Evolutionary conservation across 2,797 vertebrate species (phyloP), one percentile per base, ranked within the genome.

Genomic region (Gymnothorax reevesii): DNA sequence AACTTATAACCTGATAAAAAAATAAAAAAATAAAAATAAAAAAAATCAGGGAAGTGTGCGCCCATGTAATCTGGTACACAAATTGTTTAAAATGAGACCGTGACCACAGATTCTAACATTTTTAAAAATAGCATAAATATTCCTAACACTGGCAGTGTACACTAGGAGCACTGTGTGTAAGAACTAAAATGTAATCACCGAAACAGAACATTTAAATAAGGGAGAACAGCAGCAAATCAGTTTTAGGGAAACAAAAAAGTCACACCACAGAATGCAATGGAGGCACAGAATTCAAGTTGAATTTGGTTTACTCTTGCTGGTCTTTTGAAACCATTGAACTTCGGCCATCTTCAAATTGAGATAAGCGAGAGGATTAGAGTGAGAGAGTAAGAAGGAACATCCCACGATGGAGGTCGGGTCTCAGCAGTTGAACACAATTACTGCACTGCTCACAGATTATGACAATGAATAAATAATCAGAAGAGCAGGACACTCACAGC

Each of bases 271-370:
- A 49, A 71, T 13, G 15, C 12, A 73, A 54, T 83, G 84, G 88
- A 90, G 57, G 84, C 27, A n/a, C 33, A 33, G 69, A n/a, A 64
- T 13, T 13, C 62, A 84, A 54, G n/a, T 66, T 86, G 87, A 87
- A 54, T 88, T 89, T 73, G 83, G 89, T 88, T 89, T 86, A 88
- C 86, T 88, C 89, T 92, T 88, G 86, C 64, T 86, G 60, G 55
- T 80, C 4, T 79, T 33, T 83, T n/a, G 83, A 22, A 22, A 3
- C 57, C 33, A 12, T 64, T 49, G 12, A 64, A 80, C 7, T 57
- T 5, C 27, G 69, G 73, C 86, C 54, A 84, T 22, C n/a, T 80
- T 22, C 15, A 17, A 84, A 86, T n/a, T 20, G 49, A 77, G 52
- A 60, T 49, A 7, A 77, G 3, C 57, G 77, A 69, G 77, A 60